Evolutionary conservation across 2,113 vertebrate species (phyloP).

Genomic region (Tringa solitaria): DNA sequence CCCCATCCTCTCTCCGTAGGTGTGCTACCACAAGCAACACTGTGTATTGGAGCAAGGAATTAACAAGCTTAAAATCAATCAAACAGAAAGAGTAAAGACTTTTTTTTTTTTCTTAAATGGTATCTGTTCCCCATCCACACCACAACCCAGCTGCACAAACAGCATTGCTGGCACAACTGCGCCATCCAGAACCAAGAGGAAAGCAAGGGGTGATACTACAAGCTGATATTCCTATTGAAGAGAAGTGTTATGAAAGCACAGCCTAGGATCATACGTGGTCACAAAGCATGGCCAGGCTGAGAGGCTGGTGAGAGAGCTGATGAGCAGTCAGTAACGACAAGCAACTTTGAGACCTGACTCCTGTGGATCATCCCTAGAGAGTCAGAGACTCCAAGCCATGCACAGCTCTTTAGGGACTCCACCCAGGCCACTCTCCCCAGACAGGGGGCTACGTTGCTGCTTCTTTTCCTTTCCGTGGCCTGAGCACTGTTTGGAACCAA

Average conservation of each 20-base stretch:
- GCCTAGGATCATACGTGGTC: accelerated
- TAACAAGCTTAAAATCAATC: neutral
- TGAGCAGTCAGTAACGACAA: neutral
- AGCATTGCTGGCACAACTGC: neutral
- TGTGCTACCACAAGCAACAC: neutral
- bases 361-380: neutral
- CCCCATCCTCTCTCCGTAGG: neutral
- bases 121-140: neutral
- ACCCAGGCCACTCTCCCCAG: neutral
- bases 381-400: neutral
- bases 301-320: neutral
- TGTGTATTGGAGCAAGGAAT: neutral
- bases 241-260: neutral
- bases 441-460: neutral
- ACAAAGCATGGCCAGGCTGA: neutral
- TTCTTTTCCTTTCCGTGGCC: neutral
- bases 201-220: neutral
- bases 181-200: neutral
- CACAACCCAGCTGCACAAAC: neutral
- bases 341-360: neutral
- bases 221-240: neutral
- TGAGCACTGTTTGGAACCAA: neutral
- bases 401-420: neutral
- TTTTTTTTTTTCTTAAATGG: neutral
- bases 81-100: neutral